Conservation (phyloP, 2,888 invertebrate species). For the Noctua comes region DNA sequence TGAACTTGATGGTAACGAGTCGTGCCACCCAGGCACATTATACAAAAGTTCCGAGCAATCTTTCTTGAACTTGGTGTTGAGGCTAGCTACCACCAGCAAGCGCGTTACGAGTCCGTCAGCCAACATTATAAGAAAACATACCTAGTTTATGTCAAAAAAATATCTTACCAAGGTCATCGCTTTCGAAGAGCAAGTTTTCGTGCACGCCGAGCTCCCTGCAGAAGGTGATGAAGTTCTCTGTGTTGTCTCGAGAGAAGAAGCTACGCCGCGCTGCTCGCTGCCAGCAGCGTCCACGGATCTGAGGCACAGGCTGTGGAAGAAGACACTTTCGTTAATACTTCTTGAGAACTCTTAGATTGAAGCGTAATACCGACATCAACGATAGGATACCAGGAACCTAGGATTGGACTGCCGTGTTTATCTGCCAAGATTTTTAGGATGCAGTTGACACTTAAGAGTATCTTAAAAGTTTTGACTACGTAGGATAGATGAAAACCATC, state of each 20-base stretch:
- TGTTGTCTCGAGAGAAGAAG: slow-evolving; percentile 97
- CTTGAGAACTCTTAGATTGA: not conserved
- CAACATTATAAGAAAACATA: not conserved
- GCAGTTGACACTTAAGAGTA: not conserved
- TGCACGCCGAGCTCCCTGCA: slow-evolving; percentile 96
- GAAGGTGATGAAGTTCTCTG: slow-evolving; percentile 96
- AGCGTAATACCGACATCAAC: not conserved
- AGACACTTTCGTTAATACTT: not conserved
- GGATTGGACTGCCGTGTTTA: not conserved
- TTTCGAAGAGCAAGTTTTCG: slow-evolving; percentile 96
- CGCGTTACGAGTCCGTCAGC: not conserved
- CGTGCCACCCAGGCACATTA: not conserved
- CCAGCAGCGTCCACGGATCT: slow-evolving; percentile 94
- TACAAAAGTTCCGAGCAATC: not conserved
- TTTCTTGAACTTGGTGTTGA: not conserved
- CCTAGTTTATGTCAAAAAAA: not conserved
- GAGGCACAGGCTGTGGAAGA: slow-evolving; percentile 88
- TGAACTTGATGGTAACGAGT: not conserved
- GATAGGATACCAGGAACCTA: not conserved
- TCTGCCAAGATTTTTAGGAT: not conserved
- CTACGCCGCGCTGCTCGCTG: slow-evolving; percentile 95
- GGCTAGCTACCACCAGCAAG: not conserved
- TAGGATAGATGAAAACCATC: not conserved
- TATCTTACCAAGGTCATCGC: slow-evolving; percentile 95
- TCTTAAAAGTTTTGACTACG: not conserved